Percentiles rank a stretch among this genome's conserved stretches.
These are phyloP conservation scores for Eretmochelys imbricata DNA, from an alignment of 2,113 vertebrate genomes.

Conservation along the genomic window DNA sequence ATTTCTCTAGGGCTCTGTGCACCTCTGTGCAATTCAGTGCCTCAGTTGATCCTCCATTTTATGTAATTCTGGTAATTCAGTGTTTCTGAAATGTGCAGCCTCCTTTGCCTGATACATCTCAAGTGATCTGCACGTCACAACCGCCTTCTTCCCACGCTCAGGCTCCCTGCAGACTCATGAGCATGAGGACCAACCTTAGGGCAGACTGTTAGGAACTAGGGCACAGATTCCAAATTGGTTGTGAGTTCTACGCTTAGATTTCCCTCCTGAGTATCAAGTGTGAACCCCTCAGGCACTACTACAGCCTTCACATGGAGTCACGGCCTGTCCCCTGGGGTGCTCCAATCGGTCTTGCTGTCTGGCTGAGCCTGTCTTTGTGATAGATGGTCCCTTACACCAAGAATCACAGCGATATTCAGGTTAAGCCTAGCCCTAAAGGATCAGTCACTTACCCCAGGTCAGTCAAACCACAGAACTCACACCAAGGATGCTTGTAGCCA, in stretches of 20 bases:
- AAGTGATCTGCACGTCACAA: background rate
- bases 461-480: no score
- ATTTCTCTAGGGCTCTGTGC: background rate
- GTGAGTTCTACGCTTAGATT: background rate
- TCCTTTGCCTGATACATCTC: rapidly evolving
- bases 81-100: background rate
- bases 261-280: no score
- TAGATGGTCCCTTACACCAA: no score
- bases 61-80: background rate
- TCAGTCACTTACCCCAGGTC: no score
- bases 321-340: no score
- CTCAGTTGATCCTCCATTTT: background rate
- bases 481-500: no score
- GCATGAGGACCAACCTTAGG: background rate
- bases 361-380: no score
- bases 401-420: no score
- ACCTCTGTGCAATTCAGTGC: background rate
- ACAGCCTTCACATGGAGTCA: no score
- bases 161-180: background rate
- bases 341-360: no score
- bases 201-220: background rate
- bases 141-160: background rate
- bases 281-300: no score
- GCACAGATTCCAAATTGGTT: background rate
- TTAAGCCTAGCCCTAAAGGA: no score